Evolutionary conservation across 2,888 invertebrate species (phyloP), one percentile per base, ranked within the genome.

Genomic region (Synanthedon andrenaeformis): DNA sequence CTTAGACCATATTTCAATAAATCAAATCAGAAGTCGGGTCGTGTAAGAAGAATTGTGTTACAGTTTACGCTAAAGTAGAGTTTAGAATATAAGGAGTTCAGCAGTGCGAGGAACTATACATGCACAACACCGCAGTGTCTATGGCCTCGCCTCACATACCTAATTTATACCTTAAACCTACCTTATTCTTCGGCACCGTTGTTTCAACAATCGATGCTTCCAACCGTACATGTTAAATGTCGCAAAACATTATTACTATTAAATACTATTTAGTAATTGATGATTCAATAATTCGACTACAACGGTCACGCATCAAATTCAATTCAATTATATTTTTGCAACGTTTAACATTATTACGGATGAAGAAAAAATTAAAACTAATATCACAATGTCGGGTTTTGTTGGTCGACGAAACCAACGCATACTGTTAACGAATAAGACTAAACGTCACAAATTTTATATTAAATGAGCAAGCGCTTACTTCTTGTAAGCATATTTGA

Each of bases 81-180:
- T 86, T 87, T 85, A 84, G 85, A 86, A 86, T 85, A 80, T 81
- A 77, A 79, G 80, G 83, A 83, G 83, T 79, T 81, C 72, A 78
- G 74, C 78, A 77, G 80, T 82, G 85, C 86, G 83, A 87, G 87
- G 87, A 87, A 87, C 87, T 85, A 85, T 86, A 82, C 83, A 84
- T 81, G 82, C 84, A 79, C 81, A 79, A 79, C 82, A 82, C 82
- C 84, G 82, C 79, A 77, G 80, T 82, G 81, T 82, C 72, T 82
- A 83, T 83, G 83, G 67, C 70, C 79, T 76, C 76, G 79, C 81
- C 81, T 82, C 76, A 77, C 56, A 78, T 79, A 83, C 81, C 79
- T 85, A 81, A 83, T 80, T 79, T 85, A 81, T 70, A 80, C 71
- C 79, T 79, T 80, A 80, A 82, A 77, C 74, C 35, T 35, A 35